Evolutionary conservation across 1,140 invertebrate genomes (phyloP).

Genomic region (Neodiprion virginianus): DNA sequence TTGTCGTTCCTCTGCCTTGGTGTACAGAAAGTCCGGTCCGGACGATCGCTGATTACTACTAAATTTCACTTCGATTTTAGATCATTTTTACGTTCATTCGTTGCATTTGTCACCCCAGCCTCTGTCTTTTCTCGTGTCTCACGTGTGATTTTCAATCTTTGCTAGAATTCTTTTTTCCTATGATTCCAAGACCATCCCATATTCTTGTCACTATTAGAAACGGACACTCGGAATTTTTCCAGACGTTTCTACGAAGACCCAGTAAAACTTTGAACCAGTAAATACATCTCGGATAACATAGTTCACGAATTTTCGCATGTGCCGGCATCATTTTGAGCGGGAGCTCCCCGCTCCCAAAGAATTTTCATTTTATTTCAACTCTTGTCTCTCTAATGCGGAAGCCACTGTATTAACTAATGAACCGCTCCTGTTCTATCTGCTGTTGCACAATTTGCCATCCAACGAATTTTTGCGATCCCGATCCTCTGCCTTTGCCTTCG

Average conservation of each 20-base stretch:
- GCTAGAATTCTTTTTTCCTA: constrained; percentile 52
- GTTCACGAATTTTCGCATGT: constrained; percentile 9
- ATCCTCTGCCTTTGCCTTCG: constrained; percentile 8
- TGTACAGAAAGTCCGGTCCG: too few relatives aligned
- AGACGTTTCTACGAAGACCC: neutral
- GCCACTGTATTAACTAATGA: neutral
- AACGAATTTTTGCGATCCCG: neutral
- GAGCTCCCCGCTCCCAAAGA: constrained; percentile 22
- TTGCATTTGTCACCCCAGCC: too few relatives aligned
- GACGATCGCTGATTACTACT: too few relatives aligned
- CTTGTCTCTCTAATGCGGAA: neutral
- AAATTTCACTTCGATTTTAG: too few relatives aligned
- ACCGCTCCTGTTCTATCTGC: constrained; percentile 14
- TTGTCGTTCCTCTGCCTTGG: neutral
- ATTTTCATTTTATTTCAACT: constrained; percentile 35
- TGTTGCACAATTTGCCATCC: neutral
- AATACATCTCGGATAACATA: neutral
- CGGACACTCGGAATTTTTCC: constrained; percentile 19
- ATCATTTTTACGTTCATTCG: too few relatives aligned
- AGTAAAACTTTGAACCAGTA: constrained; percentile 19
- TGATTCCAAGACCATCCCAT: constrained; percentile 64
- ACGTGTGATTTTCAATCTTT: neutral
- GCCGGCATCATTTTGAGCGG: neutral
- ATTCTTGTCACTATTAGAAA: constrained; percentile 32
- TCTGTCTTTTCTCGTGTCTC: neutral